Base-by-base conservation (phyloP, 1,140 invertebrate species). In the Saxidomus purpurata region DNA sequence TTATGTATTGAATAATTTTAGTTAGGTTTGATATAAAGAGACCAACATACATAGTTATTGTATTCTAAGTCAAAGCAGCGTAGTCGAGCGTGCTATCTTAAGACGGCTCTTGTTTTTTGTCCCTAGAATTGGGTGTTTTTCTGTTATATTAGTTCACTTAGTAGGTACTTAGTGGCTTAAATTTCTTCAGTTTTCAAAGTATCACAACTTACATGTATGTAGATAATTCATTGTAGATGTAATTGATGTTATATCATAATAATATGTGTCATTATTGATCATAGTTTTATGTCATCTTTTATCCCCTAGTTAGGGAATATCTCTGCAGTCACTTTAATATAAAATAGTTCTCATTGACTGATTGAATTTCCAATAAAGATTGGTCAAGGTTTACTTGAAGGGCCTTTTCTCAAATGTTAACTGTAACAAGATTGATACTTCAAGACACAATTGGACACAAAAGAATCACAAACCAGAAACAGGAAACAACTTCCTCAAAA, bases 201-300 rank as follows among this genome's bases (percentile, higher is more conserved):
- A 67, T 67, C 61, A 67, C 61, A 67, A 67, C 61, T 67, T 67
- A 67, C 61, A 67, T 67, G 61, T 67, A 67, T 67, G 61, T 67
- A 67, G 61, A 67, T 67, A 67, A 67, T 67, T 67, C 61, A 67
- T 67, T 67, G 61, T 67, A 67, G 61, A 67, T 67, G 61, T 67
- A 67, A n/a, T 67, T 67, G 61, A 67, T 67, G 61, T 67, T 67
- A 67, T 67, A 67, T 11, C 61, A 67, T 67, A 25, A 67, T 67
- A 67, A 67, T 67, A 67, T 67, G 61, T 67, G 61, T 67, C 31
- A 67, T 67, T 67, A n/a, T 67, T 67, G 61, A 11, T 67, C 61
- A 67, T 67, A 67, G 61, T 67, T 67, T 67, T 67, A 67, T 67
- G 61, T 67, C 61, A 67, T 67, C 61, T 67, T 49, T 34, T 67